A percentile compares a stretch with the other conserved stretches of the same genome.
Conservation (phyloP, 2,888 invertebrate genomes). For the Leptopilina drosophilae region DNA sequence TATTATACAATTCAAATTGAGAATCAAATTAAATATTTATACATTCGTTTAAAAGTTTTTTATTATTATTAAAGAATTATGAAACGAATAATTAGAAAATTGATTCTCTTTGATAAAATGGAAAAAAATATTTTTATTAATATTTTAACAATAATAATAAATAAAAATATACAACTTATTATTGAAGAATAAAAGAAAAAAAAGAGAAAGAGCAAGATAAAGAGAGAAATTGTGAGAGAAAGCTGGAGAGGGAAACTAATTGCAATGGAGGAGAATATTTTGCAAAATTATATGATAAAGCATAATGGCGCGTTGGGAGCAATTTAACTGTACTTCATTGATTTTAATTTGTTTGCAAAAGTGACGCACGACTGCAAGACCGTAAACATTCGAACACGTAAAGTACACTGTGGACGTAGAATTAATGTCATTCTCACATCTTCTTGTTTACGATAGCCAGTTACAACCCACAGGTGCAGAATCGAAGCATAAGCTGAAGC, state of each 20-base stretch:
- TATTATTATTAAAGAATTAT: too few species aligned
- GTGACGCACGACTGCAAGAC: slow-evolving; percentile 28
- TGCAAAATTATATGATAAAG: neutral
- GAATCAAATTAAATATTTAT: too few species aligned
- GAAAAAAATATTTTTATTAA: too few species aligned
- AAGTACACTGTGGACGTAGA: slow-evolving; percentile 38
- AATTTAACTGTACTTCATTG: slow-evolving; percentile 8
- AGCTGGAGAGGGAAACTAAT: too few species aligned
- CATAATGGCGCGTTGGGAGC: neutral
- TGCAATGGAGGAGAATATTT: neutral
- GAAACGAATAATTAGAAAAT: too few species aligned
- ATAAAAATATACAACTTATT: too few species aligned
- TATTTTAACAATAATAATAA: too few species aligned
- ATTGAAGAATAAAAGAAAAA: too few species aligned
- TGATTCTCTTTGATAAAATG: too few species aligned
- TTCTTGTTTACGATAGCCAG: slow-evolving; percentile 51
- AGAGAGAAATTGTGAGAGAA: neutral
- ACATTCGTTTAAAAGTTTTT: too few species aligned
- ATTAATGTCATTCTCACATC: slow-evolving; percentile 50
- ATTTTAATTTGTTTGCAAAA: slow-evolving; percentile 43
- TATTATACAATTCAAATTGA: too few species aligned
- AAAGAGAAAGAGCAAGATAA: neutral
- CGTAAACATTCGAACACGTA: slow-evolving; percentile 33
- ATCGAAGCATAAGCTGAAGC: slow-evolving; percentile 36
- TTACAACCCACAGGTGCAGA: slow-evolving; percentile 44